A percentile compares a stretch with the other conserved stretches of the same genome.
Evolutionary conservation across 2,888 invertebrate species (phyloP).

Genomic region (Melieria crassipennis): DNA sequence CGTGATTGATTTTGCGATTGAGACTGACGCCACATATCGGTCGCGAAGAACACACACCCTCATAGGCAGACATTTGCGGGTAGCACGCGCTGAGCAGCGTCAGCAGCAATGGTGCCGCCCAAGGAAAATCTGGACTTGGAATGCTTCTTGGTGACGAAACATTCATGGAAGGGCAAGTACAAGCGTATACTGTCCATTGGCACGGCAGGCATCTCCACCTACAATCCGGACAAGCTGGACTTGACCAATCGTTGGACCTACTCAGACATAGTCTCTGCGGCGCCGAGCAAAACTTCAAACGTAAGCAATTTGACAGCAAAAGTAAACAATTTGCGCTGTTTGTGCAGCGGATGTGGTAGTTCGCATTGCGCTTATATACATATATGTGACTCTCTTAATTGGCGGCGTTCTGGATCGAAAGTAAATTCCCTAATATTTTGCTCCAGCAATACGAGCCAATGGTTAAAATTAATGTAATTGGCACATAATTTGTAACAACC

Average conservation of each 20-base stretch:
- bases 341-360: no score
- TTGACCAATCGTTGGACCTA: conserved; percentile 95
- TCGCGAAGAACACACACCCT: no score
- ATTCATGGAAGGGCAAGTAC: conserved; percentile 99
- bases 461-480: background rate
- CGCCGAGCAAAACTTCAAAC: conserved; percentile 70
- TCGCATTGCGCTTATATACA: no score
- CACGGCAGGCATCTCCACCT: conserved; percentile 94
- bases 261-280: conserved; percentile 79
- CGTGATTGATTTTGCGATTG: no score
- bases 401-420: no score
- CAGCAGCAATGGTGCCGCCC: conserved; percentile 54
- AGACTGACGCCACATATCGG: no score
- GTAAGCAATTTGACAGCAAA: conserved; percentile 59
- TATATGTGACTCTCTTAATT: no score
- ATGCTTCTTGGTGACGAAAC: conserved; percentile 96
- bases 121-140: conserved; percentile 95
- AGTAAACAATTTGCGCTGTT: no score
- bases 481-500: background rate
- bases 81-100: background rate
- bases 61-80: no score
- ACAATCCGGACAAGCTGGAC: conserved; percentile 90
- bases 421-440: no score
- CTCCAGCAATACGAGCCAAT: no score
- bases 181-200: conserved; percentile 97